Evolutionary conservation across 2,888 invertebrate genomes (phyloP).

Genomic region (Hirudinaria manillensis): DNA sequence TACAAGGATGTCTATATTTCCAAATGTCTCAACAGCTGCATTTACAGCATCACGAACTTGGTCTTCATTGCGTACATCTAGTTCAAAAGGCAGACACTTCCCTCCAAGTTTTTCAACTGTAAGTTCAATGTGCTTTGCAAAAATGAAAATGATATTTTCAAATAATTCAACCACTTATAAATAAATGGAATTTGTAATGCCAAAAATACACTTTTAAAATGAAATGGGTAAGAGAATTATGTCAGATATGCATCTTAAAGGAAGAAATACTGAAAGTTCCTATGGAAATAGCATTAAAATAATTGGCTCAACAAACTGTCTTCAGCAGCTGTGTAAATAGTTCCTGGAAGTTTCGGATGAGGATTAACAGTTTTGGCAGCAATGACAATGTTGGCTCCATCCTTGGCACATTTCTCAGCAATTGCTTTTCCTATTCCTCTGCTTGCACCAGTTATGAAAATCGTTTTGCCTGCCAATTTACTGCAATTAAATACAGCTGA

Average conservation of each 20-base stretch:
- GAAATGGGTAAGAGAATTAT: too few species aligned
- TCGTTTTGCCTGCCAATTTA: conserved; percentile 65
- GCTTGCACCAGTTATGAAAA: conserved; percentile 91
- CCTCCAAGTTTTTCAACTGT: conserved; percentile 79
- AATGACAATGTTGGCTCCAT: conserved; percentile 84
- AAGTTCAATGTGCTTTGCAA: background rate
- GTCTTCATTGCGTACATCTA: conserved; percentile 78
- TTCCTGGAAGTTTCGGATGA: conserved; percentile 84
- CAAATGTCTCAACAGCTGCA: conserved; percentile 73
- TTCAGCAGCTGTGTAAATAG: conserved; percentile 81
- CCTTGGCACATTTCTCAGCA: conserved; percentile 74
- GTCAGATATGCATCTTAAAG: background rate
- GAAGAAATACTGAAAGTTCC: background rate
- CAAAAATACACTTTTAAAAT: too few species aligned
- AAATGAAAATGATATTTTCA: background rate
- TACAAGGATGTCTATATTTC: conserved; percentile 83
- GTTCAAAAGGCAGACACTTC: conserved; percentile 75
- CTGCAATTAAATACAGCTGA: background rate
- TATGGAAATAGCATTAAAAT: background rate
- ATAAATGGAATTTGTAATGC: too few species aligned
- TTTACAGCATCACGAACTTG: conserved; percentile 58
- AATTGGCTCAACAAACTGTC: conserved; percentile 62
- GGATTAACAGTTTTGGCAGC: conserved; percentile 85
- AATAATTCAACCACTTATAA: too few species aligned
- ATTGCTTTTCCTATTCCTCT: conserved; percentile 93